Conservation (phyloP, 2,113 vertebrate species). For the Eretmodus cyanostictus region DNA sequence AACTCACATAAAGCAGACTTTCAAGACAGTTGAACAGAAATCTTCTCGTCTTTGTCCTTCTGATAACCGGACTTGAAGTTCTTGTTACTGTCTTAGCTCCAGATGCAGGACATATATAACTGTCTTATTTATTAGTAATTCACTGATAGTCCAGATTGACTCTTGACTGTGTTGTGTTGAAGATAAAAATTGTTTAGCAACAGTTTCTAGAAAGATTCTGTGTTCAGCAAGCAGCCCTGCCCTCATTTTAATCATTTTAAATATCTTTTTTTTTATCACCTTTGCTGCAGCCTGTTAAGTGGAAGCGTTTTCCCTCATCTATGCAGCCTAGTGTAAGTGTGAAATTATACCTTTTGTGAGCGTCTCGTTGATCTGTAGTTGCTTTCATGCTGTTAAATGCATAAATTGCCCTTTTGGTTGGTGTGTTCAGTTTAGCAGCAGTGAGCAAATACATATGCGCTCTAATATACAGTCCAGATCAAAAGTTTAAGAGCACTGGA, state of each 20-base stretch:
- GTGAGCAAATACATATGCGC: not conserved
- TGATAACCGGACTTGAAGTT: not conserved
- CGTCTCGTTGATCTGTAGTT: constrained; percentile 30
- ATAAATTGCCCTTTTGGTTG: constrained; percentile 13
- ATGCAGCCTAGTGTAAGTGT: constrained; percentile 1
- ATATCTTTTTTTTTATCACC: not conserved
- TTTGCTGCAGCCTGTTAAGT: constrained; percentile 34
- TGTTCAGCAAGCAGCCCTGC: not conserved
- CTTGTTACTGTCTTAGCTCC: not conserved
- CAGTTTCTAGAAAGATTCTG: not conserved
- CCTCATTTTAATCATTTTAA: constrained; percentile 34
- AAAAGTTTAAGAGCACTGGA: not conserved
- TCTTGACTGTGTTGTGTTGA: not conserved
- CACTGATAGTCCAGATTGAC: not conserved
- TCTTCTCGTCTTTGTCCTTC: not conserved
- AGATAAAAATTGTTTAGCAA: not conserved
- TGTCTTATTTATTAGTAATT: not conserved
- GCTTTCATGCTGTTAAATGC: constrained; percentile 7
- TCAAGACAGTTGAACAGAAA: not conserved
- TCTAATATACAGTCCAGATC: not conserved
- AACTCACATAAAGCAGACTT: not conserved
- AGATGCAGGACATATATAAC: not conserved
- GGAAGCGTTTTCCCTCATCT: not conserved
- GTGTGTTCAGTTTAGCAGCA: not conserved
- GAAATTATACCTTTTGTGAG: constrained; percentile 41